Evolutionary conservation across 2,888 invertebrate species (phyloP), one percentile per base, ranked within the genome.

Genomic region (Tachina fera): DNA sequence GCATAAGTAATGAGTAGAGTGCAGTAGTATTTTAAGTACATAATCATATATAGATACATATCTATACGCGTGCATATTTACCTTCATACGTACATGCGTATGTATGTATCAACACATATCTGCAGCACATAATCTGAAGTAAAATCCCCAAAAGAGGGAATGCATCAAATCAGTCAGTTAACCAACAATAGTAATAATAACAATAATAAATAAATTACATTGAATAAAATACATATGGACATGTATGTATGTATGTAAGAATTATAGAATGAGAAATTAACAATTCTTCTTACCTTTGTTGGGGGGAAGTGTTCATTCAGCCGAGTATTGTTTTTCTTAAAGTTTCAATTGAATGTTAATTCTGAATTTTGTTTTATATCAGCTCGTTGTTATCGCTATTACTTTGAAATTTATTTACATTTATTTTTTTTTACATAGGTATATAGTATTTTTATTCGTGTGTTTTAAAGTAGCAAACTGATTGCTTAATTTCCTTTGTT

Each of bases 401-500:
- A 60, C 63, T 76, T 82, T 63, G 22, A 51, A 60, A 51, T 51
- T 79, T 65, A 47, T 79, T 65, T 56, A 53, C n/a, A 22, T 47
- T 60, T n/a, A 45, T 45, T 53, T 51, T 49, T 39, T 11, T 51
- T n/a, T n/a, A n/a, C n/a, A n/a, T n/a, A n/a, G n/a, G n/a, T 43
- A 43, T 6, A 16, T 41, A 45, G 8, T 11, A 49, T 14, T 51
- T 61, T 63, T 14, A 0, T 47, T 31, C 13, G 45, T 80, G 47
- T 51, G 9, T 71, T 16, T 76, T n/a, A 51, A 49, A 68, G 53
- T 39, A 71, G 41, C 41, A 39, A 58, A 47, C 68, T 63, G 75
- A 63, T 76, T 82, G 22, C 70, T 56, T 76, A 65, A 63, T 65
- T 72, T 72, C 72, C 56, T 58, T 74, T 82, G 14, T 82, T 70